Evolutionary conservation across 35 echinoderm and acorn worm species (phyloP).

Genomic region (Eucidaris tribuloides): DNA sequence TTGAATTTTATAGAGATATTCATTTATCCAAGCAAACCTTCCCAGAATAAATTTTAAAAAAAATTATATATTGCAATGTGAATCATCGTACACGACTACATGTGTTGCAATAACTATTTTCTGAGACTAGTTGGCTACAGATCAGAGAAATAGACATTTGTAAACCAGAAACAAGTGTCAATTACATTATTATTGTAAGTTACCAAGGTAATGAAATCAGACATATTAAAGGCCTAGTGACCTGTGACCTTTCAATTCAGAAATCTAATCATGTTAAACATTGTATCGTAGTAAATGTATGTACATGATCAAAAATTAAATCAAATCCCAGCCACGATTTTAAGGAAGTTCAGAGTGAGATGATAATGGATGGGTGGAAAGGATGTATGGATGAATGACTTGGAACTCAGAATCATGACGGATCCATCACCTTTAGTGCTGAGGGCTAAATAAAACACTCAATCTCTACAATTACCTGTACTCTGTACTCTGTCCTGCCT

Average conservation of each 20-base stretch:
- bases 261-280: too few species aligned
- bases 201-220: too few species aligned
- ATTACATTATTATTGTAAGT: too few species aligned
- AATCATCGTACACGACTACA: too few species aligned
- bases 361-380: too few species aligned
- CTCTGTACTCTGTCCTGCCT: conserved; percentile 86
- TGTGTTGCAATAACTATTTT: neutral
- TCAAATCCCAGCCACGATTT: neutral
- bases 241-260: too few species aligned
- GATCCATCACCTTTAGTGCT: too few species aligned
- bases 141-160: neutral
- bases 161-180: neutral
- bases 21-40: neutral
- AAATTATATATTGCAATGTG: neutral
- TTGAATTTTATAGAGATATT: neutral
- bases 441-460: neutral
- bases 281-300: neutral
- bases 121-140: neutral
- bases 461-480: conserved; percentile 62
- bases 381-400: too few species aligned
- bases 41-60: neutral
- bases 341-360: neutral
- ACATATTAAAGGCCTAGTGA: too few species aligned
- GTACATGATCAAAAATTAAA: neutral
- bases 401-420: too few species aligned